A percentile compares a stretch with the other conserved stretches of the same genome.
These are phyloP conservation scores for Spicauda simplicius DNA, from an alignment of 2,888 invertebrate genomes.

Conservation along the genomic window DNA sequence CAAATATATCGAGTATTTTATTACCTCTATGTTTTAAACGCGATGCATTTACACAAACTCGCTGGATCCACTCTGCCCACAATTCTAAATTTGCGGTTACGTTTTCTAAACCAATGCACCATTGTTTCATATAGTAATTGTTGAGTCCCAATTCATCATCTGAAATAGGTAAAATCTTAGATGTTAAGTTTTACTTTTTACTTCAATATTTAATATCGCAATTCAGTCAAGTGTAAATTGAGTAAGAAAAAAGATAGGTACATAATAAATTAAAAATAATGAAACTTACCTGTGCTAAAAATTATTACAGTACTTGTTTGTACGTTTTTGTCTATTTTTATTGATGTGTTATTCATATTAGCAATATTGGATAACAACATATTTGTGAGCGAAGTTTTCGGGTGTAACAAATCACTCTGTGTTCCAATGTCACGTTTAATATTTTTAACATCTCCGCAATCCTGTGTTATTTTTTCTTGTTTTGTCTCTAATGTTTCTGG, in stretches of 20 bases:
- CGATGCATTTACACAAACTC: constrained; percentile 51
- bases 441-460: constrained; percentile 8
- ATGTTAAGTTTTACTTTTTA: too few species aligned
- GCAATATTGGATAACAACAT: neutral
- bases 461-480: neutral
- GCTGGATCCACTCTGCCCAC: constrained; percentile 67
- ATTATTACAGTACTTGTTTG: constrained; percentile 7
- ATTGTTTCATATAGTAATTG: constrained; percentile 47
- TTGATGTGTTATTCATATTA: neutral
- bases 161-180: neutral
- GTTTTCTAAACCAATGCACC: constrained; percentile 62
- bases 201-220: too few species aligned
- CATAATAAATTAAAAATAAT: too few species aligned
- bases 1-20: neutral
- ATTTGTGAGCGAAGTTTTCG: neutral
- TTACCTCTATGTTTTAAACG: constrained; percentile 50
- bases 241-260: too few species aligned
- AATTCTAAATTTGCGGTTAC: constrained; percentile 59
- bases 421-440: constrained; percentile 1
- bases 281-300: neutral
- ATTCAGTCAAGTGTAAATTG: too few species aligned
- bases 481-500: neutral
- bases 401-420: too few species aligned
- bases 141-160: neutral
- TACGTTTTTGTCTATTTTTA: constrained; percentile 9